phyloP scores from a whole-genome alignment of 35 echinoderm and acorn worm genomes.

The Eucidaris tribuloides region DNA sequence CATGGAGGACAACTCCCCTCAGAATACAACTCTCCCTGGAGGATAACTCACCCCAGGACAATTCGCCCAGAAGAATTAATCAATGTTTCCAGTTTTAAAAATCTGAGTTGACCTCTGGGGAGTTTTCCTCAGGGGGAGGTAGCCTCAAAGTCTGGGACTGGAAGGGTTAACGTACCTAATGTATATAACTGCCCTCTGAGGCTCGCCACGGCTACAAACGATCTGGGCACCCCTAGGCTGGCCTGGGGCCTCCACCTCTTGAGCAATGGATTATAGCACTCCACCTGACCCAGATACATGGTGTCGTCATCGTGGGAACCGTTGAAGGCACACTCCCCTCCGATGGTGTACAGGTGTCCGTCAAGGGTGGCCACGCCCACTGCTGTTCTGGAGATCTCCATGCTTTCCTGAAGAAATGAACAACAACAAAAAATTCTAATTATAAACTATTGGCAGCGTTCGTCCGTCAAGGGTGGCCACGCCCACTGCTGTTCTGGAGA shows the following conservation, averaged over 20 bases:
- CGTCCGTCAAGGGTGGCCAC: conserved; percentile 82
- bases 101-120: no score
- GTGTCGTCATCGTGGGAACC: conserved; percentile 86
- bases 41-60: no score
- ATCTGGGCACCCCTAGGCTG: conserved; percentile 75
- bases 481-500: conserved; percentile 89
- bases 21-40: no score
- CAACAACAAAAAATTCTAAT: no score
- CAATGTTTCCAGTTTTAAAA: no score
- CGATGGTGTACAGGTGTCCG: conserved; percentile 85
- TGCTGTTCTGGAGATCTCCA: conserved; percentile 91
- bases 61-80: no score
- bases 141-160: no score
- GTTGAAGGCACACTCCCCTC: conserved; percentile 94
- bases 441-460: no score
- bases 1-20: no score
- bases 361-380: conserved; percentile 80
- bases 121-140: no score
- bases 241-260: conserved; percentile 75
- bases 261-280: conserved; percentile 85
- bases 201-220: conserved; percentile 74
- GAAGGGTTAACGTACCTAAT: no score
- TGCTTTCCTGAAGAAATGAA: conserved; percentile 74
- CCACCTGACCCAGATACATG: conserved; percentile 86
- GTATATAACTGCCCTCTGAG: conserved; percentile 74